Base-by-base conservation (phyloP, 2,797 vertebrate species). In the Bucorvus abyssinicus region DNA sequence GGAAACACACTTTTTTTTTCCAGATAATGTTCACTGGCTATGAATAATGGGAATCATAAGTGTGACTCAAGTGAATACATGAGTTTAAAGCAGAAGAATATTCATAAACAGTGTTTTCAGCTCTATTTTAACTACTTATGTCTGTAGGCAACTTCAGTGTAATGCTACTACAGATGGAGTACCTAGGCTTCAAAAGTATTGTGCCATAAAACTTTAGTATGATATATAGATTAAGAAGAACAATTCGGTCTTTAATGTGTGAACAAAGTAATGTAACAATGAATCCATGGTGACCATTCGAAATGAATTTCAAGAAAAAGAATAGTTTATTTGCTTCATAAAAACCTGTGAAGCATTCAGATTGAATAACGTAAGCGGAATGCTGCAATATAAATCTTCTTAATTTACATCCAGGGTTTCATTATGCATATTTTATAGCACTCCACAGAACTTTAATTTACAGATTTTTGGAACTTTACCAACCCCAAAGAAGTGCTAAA, bases 391-490 rank as follows among this genome's bases (percentile, higher is more conserved):
- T 98, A 98, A 98, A 98, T 98, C 97, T 98, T 97, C 94, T 97
- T 98, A 98, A 98, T 98, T 98, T 98, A 98, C 97, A 97, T 97
- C 97, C 67, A 96, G 97, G 97, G 97, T 71, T 98, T 97, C 97
- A 98, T 98, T 98, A 97, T 97, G 97, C 97, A 97, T 98, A 98
- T 98, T 98, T 98, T 98, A 98, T 98, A 96, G 97, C 96, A 98
- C 97, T 97, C 97, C 91, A 92, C 87, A 98, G 97, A 98, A 98
- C 97, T 97, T 98, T 97, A 98, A 98, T 98, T 98, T 98, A 98
- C 97, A 97, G 95, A 97, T 96, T 98, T 98, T 97, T 98, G 97
- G 97, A 98, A 98, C 73, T 96, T 97, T 96, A 97, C 95, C 97
- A 98, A 97, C 97, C 97, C 97, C 95, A 94, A 96, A 97, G 96